phyloP scores from a whole-genome alignment of 2,797 vertebrate species.

The Dromococcyx pavoninus region DNA sequence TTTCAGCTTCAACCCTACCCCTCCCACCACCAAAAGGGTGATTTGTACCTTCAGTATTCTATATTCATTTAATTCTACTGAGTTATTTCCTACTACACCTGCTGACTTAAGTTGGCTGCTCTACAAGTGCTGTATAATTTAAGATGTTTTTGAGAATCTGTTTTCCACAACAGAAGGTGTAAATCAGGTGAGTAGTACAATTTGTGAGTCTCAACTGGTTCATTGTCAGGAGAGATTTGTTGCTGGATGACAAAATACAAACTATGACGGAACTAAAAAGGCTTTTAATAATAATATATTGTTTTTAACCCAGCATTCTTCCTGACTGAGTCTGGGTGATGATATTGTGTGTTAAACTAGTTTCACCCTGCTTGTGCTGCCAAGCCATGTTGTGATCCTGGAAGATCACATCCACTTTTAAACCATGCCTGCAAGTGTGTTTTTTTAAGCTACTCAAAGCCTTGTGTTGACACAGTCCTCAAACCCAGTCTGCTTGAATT shows the following conservation, averaged over 20 bases:
- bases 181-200: not conserved
- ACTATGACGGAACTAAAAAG: not conserved
- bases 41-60: not conserved
- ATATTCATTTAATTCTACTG: not conserved
- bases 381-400: not conserved
- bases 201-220: not conserved
- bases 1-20: not conserved
- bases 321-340: not conserved
- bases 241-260: not conserved
- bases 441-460: not conserved
- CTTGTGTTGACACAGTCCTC: not conserved
- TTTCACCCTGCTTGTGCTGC: not conserved
- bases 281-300: not conserved
- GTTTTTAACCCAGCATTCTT: not conserved
- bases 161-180: not conserved
- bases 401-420: not conserved
- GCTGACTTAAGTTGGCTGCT: not conserved
- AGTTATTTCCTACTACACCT: not conserved
- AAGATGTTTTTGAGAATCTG: not conserved
- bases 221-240: not conserved
- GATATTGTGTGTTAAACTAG: not conserved
- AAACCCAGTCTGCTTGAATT: conserved; percentile 5
- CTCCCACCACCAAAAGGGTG: not conserved
- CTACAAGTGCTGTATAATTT: not conserved
- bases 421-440: fast-evolving